Percentiles rank a stretch among this genome's conserved stretches.
phyloP scores from a whole-genome alignment of 2,888 invertebrate species.

The Trypoxylon attenuatum region DNA sequence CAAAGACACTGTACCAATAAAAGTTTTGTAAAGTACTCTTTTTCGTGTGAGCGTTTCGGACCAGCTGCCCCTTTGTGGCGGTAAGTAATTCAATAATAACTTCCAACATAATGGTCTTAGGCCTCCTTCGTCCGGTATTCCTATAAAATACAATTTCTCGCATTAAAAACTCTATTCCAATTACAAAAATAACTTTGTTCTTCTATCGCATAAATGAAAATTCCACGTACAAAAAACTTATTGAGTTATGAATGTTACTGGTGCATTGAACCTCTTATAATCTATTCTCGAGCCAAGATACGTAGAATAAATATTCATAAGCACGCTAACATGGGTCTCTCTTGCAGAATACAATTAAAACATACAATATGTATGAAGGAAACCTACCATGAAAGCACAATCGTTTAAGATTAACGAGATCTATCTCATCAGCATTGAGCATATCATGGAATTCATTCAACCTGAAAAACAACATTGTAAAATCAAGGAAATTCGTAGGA shows the following conservation, averaged over 20 bases:
- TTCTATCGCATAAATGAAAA: too few species aligned
- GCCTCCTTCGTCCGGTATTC: conserved; percentile 92
- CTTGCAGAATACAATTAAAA: too few species aligned
- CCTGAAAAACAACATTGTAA: conserved; percentile 75
- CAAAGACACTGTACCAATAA: conserved; percentile 79
- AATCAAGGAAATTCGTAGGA: not conserved
- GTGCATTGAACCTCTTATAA: too few species aligned
- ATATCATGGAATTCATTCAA: conserved; percentile 88
- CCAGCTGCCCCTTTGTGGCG: conserved; percentile 82
- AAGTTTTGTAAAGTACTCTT: conserved; percentile 86
- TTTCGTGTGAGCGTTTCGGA: conserved; percentile 82
- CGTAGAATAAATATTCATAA: too few species aligned
- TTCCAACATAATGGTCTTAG: conserved; percentile 91
- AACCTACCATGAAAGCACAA: conserved; percentile 87
- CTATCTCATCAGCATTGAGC: conserved; percentile 82
- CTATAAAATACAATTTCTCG: conserved; percentile 76
- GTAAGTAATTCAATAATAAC: conserved; percentile 89
- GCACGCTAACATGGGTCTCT: too few species aligned
- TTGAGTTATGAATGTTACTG: too few species aligned
- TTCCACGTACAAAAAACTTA: too few species aligned
- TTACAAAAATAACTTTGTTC: too few species aligned
- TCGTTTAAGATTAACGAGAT: conserved; percentile 81
- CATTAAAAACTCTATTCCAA: too few species aligned
- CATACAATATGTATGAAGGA: too few species aligned
- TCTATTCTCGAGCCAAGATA: too few species aligned